Evolutionary conservation across 2,888 invertebrate species (phyloP), one percentile per base, ranked within the genome.

Genomic region (Ischnura elegans): DNA sequence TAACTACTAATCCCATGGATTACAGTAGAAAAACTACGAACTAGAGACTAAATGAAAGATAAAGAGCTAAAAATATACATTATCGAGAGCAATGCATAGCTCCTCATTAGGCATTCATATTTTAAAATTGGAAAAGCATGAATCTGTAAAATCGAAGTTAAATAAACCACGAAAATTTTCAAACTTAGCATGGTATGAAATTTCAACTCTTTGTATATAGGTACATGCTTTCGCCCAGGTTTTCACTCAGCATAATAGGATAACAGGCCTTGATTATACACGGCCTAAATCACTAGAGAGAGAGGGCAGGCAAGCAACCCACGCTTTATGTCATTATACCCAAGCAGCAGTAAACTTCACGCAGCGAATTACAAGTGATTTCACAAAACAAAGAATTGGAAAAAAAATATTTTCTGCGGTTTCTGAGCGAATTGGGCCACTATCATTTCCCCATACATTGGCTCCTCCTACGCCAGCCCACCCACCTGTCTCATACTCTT

Each of bases 311-410:
- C 29, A 76, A 76, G 13, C 10, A 76, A 36, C 76, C 36, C 76
- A 36, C 76, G 76, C 36, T 76, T 76, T 76, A 36, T 36, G 76
- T 29, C 36, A 76, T 76, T 76, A 76, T 76, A 16, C 3, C 36
- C 76, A 36, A 76, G 36, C 76, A 76, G 76, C 76, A 76, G 76
- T 10, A 36, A 76, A 76, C 76, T 36, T 36, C 76, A 36, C 29
- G 36, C 76, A 76, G 76, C 76, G 76, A 76, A 76, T 76, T 76
- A 76, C 76, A 76, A 76, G 29, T 36, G 76, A 76, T 76, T 76
- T 76, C 76, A 76, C 76, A 36, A 76, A 76, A 76, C 76, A 76
- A 76, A 76, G 76, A 76, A 76, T 36, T 76, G 29, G 51, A 51
- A 51, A 10, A 51, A 51, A 51, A 51, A 36, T 36, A 21, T 66